phyloP scores from a whole-genome alignment of 2,113 vertebrate species.

The Vanacampus margaritifer region DNA sequence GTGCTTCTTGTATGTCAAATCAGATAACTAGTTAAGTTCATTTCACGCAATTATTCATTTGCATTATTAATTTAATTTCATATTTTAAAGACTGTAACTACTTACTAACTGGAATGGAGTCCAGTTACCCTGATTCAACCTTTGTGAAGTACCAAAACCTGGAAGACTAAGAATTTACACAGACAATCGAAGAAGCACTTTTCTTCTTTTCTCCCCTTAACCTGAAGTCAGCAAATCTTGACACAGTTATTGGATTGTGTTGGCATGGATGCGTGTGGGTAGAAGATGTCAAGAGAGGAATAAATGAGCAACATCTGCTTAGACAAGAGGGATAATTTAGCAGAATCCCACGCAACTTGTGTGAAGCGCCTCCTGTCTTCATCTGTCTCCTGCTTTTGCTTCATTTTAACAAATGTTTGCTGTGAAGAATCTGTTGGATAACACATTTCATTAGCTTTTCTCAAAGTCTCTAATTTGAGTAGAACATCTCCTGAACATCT shows the following conservation, averaged over 20 bases:
- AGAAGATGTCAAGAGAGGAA: not conserved
- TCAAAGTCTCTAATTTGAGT: constrained; percentile 31
- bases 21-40: too few relatives aligned
- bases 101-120: not conserved
- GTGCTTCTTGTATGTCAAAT: too few relatives aligned
- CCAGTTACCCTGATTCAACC: not conserved
- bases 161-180: not conserved
- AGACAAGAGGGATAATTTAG: not conserved
- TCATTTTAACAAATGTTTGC: not conserved
- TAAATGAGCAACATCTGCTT: not conserved
- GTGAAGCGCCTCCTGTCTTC: not conserved
- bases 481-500: constrained; percentile 50
- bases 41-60: too few relatives aligned
- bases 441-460: not conserved
- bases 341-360: not conserved
- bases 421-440: not conserved
- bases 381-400: not conserved
- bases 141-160: not conserved
- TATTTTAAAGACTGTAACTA: not conserved
- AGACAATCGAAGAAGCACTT: not conserved
- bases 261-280: not conserved
- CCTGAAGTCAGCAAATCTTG: not conserved
- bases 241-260: not conserved
- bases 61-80: too few relatives aligned
- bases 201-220: not conserved